Evolutionary conservation across 2,797 vertebrate species (phyloP), one percentile per base, ranked within the genome.

Genomic region (Coreius guichenoti): DNA sequence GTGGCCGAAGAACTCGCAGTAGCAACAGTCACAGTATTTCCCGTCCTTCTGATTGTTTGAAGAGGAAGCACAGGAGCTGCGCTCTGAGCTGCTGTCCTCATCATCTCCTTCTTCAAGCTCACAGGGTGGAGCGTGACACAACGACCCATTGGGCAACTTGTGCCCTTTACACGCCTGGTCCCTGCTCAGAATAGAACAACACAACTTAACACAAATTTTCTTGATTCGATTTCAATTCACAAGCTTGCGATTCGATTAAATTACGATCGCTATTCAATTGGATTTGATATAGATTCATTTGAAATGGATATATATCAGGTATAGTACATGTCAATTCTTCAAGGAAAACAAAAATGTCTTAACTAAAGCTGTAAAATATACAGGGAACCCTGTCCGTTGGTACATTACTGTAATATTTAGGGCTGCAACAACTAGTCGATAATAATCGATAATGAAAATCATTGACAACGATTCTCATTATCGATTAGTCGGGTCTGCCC

Each of bases 1-100:
- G 93, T 99, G 98, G 91, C 98, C 98, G 86, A 99, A 99, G 95
- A 99, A 99, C 94, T 99, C 98, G 96, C 98, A 99, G 96, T 99
- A 99, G 96, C 98, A 99, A 95, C 98, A 99, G 94, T 99, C 98
- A 36, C 98, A 99, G 96, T 99, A 99, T 92, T 99, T 99, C 88
- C 98, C 98, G 0, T 99, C 98, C 93, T 98, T 97, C 95, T 99
- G 98, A 91, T 98, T 99, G 85, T 96, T 98, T 84, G 98, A 99
- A 72, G 98, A 98, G 0, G 98, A 99, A 70, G 98, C 97, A 82
- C 98, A 99, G 86, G 98, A 99, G 93, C 98, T 99, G 87, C 97
- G 97, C 92, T 99, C 98, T 0, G 98, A 99, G 95, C 98, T 98
- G 93, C 97, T 99, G 94, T 99, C 98, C 92, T 99, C 98, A 23